phyloP scores from a whole-genome alignment of 2,888 invertebrate genomes.

The Microdon myrmicae region DNA sequence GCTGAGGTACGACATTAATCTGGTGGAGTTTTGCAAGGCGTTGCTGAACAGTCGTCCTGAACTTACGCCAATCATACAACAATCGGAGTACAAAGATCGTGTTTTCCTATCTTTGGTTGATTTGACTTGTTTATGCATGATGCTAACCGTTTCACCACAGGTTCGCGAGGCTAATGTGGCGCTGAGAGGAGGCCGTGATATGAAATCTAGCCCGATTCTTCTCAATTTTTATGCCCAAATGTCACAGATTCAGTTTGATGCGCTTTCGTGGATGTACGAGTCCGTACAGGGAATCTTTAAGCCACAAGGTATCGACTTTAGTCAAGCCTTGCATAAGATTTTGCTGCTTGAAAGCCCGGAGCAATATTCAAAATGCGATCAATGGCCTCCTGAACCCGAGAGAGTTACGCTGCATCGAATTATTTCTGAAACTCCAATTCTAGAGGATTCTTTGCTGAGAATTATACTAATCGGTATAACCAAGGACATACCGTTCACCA shows the following conservation, averaged over 20 bases:
- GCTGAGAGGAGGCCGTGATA: conserved; percentile 68
- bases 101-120: conserved; percentile 87
- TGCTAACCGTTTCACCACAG: conserved; percentile 79
- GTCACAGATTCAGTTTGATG: conserved; percentile 82
- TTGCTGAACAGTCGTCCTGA: conserved; percentile 74
- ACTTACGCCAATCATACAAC: conserved; percentile 71
- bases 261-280: conserved; percentile 89
- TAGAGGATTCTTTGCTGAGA: conserved; percentile 84
- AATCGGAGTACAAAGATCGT: conserved; percentile 80
- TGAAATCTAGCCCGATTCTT: conserved; percentile 60
- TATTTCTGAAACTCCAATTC: conserved; percentile 87
- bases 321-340: conserved; percentile 82
- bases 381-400: conserved; percentile 94
- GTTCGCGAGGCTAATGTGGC: conserved; percentile 75
- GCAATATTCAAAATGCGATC: conserved; percentile 83
- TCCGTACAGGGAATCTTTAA: conserved; percentile 80
- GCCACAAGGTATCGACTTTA: conserved; percentile 77
- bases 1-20: conserved; percentile 82
- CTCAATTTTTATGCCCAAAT: conserved; percentile 66
- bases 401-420: conserved; percentile 80
- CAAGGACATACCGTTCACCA: conserved; percentile 81
- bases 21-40: conserved; percentile 81
- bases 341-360: conserved; percentile 82
- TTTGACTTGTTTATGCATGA: conserved; percentile 84
- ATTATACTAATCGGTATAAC: conserved; percentile 81